phyloP scores from a whole-genome alignment of 2,113 vertebrate genomes.

The Vidua chalybeata region DNA sequence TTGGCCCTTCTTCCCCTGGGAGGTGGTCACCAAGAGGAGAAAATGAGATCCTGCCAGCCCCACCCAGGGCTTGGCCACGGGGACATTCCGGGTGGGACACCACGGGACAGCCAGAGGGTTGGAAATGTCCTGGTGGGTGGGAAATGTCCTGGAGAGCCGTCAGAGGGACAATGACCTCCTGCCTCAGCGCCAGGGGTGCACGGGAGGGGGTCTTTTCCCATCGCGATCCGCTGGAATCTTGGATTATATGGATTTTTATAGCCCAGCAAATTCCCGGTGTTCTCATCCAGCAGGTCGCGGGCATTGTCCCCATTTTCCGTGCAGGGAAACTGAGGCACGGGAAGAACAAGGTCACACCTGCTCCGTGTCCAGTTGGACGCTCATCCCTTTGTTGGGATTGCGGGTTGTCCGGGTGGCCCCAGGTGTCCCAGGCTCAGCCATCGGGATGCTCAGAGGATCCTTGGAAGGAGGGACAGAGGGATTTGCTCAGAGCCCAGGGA shows the following conservation, averaged over 20 bases:
- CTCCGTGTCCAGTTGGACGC: not conserved
- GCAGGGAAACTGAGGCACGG: not conserved
- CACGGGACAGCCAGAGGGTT: not conserved
- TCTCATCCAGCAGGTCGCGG: not conserved
- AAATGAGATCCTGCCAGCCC: not conserved
- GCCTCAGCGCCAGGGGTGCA: not conserved
- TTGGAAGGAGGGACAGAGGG: not conserved
- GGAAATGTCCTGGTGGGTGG: not conserved
- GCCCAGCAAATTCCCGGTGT: not conserved
- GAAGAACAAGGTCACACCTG: not conserved
- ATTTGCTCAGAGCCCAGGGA: not conserved
- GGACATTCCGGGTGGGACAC: not conserved
- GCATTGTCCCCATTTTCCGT: not conserved
- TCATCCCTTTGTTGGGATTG: not conserved
- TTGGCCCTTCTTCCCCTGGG: not conserved
- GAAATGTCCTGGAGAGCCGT: not conserved
- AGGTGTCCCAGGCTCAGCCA: not conserved
- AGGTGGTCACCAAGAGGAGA: not conserved
- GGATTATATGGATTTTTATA: not conserved
- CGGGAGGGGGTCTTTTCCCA: fast-evolving
- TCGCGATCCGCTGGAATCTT: not conserved
- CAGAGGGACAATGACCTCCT: not conserved
- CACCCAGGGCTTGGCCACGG: fast-evolving
- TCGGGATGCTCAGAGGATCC: not conserved
- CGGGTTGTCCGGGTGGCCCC: not conserved